A percentile compares a stretch with the other conserved stretches of the same genome.
phyloP scores from a whole-genome alignment of 2,797 vertebrate genomes.

The Tamandua tetradactyla region DNA sequence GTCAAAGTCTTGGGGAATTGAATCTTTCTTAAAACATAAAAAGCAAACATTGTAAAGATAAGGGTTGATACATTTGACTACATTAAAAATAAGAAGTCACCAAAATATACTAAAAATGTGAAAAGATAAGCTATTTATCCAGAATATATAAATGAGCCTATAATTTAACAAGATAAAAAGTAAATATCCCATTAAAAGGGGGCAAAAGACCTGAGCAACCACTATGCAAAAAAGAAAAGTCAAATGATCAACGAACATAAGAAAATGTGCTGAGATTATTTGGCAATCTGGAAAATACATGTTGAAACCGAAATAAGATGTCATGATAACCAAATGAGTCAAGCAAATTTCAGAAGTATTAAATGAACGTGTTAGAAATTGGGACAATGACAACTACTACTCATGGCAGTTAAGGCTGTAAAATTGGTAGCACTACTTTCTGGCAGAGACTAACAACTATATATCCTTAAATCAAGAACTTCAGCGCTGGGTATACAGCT shows the following conservation, averaged over 20 bases:
- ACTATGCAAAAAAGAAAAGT: neutral
- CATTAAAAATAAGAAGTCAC: neutral
- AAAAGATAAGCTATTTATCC: neutral
- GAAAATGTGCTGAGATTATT: neutral
- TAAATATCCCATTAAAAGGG: neutral
- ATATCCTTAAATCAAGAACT: neutral
- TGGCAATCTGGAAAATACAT: neutral
- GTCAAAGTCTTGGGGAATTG: neutral
- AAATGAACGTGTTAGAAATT: neutral
- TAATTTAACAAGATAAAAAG: neutral
- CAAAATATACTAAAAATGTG: neutral
- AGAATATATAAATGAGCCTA: too few species aligned
- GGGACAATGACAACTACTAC: neutral
- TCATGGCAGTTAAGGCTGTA: neutral
- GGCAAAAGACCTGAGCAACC: neutral
- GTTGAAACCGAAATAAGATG: neutral
- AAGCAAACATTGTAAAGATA: neutral
- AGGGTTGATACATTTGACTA: neutral
- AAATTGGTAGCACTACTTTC: neutral
- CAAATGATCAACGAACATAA: neutral
- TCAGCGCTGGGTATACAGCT: neutral
- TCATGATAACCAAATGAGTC: neutral
- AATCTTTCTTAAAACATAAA: neutral
- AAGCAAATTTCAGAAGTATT: neutral
- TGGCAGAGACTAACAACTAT: neutral